Evolutionary conservation across 2,888 invertebrate genomes (phyloP).

Genomic region (Euspilapteryx auroguttella): DNA sequence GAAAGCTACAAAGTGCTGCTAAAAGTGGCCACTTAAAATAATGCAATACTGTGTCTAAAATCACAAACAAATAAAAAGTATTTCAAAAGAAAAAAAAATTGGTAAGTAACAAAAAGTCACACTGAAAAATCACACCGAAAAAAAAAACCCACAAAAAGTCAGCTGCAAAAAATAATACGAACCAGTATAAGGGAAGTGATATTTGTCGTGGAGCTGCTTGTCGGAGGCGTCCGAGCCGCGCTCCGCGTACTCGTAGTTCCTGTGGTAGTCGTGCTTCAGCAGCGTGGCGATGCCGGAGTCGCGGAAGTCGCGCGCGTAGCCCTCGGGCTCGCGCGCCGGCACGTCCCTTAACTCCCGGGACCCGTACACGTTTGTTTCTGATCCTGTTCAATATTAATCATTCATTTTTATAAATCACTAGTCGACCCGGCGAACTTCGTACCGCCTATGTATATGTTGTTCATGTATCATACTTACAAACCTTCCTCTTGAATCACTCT

Average conservation of each 20-base stretch:
- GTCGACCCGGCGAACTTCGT: too few species aligned
- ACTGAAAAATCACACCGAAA: conserved; percentile 1
- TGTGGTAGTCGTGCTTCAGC: conserved; percentile 55
- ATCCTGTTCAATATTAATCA: too few species aligned
- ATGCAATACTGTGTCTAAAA: too few species aligned
- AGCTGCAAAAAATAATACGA: conserved; percentile 12
- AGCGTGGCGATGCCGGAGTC: conserved; percentile 52
- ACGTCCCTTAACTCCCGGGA: conserved; percentile 36
- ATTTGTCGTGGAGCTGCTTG: conserved; percentile 75
- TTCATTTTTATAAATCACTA: too few species aligned
- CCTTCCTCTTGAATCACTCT: too few species aligned
- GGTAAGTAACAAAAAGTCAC: conserved; percentile 2
- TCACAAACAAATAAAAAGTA: too few species aligned
- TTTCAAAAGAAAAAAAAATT: too few species aligned
- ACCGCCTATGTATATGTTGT: too few species aligned
- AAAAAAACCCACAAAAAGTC: conserved; percentile 5
- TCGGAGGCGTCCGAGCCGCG: conserved; percentile 74
- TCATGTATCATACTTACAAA: too few species aligned
- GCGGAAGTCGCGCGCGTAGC: conserved; percentile 42
- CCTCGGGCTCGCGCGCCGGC: conserved; percentile 39
- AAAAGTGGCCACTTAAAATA: too few species aligned
- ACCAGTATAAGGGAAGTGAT: conserved; percentile 83
- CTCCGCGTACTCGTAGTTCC: conserved; percentile 48
- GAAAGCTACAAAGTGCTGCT: too few species aligned
- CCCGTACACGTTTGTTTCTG: conserved; percentile 36